Evolutionary conservation across 2,888 invertebrate species (phyloP).

Genomic region (Pyrocoelia pectoralis): DNA sequence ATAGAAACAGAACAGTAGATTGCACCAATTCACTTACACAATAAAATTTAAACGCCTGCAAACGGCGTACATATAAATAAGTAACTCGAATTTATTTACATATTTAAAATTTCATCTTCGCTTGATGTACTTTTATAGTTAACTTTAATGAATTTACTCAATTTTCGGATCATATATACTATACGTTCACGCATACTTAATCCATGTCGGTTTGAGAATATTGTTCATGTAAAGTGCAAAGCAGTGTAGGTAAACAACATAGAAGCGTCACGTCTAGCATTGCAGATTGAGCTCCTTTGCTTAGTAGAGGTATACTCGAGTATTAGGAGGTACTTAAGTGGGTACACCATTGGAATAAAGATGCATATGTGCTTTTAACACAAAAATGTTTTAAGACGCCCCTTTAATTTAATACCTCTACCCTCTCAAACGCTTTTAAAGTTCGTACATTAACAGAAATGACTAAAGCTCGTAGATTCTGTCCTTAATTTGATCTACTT

Average conservation of each 20-base stretch:
- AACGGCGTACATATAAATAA: conserved; percentile 29
- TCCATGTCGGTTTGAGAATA: conserved; percentile 48
- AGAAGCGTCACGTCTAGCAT: conserved; percentile 38
- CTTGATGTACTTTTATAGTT: background rate
- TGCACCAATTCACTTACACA: conserved; percentile 26
- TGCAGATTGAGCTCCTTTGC: conserved; percentile 31
- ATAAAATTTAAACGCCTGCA: conserved; percentile 28
- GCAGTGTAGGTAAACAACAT: conserved; percentile 54
- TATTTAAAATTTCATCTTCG: background rate
- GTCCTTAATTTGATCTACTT: too few species aligned
- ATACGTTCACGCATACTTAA: conserved; percentile 38
- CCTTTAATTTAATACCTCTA: too few species aligned
- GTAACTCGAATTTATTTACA: background rate
- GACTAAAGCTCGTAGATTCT: too few species aligned
- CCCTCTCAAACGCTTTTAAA: too few species aligned
- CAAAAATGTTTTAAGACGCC: conserved; percentile 26
- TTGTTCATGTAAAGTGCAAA: conserved; percentile 56
- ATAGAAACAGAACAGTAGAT: conserved; percentile 40
- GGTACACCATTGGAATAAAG: conserved; percentile 29
- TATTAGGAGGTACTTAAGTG: conserved; percentile 33
- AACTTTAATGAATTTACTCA: too few species aligned
- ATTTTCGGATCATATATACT: background rate
- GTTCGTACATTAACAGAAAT: too few species aligned
- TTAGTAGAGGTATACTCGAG: conserved; percentile 25
- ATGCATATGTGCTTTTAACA: conserved; percentile 31